Base-by-base conservation (phyloP, 2,113 vertebrate species). In the Lethenteron reissneri region DNA sequence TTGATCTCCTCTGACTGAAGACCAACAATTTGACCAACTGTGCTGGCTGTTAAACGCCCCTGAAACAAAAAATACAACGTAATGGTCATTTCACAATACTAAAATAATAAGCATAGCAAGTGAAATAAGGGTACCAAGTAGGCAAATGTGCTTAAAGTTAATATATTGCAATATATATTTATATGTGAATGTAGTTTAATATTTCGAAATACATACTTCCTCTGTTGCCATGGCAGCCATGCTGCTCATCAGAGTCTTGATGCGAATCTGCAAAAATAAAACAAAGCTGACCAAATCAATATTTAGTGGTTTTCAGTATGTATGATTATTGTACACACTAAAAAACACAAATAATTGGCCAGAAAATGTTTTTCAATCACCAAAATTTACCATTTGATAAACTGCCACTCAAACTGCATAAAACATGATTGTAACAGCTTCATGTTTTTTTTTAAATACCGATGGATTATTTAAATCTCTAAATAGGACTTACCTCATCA, bases 1-100 rank as follows among this genome's bases (percentile, higher is more conserved):
- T 94, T 96, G 80, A 99, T 99, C 80, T 97, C 88, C 6, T 88
- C 84, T 2, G 89, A 96, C 78, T 92, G 91, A 2, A 91, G 84
- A 10, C 87, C 90, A 70, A 99, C 91, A 2, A 99, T 94, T 77
- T 97, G 90, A 69, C 91, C 92, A 76, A 99, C 88, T 3, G 91
- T 84, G 75, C 87, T 92, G 1, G 91, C 92, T 0, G 88, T 91
- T 77, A 92, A 79, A 73, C 82, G 85, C 72, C 87, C 87, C 92
- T 97, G 81, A 68, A 71, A 56, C n/a, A 9, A 56, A 56, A 56
- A 71, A 9, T 15, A 71, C 57, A 72, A 58, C n/a, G 12, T 56
- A 68, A 2, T 11, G 25, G n/a, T 17, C 64, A 17, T 25, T 17
- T 25, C 10, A 25, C 25, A 25, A 68, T 17, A 10, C 64, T 10